Percentiles rank a stretch among this genome's conserved stretches.
Conservation (phyloP, 2,113 vertebrate species). For the Pluvianellus socialis region DNA sequence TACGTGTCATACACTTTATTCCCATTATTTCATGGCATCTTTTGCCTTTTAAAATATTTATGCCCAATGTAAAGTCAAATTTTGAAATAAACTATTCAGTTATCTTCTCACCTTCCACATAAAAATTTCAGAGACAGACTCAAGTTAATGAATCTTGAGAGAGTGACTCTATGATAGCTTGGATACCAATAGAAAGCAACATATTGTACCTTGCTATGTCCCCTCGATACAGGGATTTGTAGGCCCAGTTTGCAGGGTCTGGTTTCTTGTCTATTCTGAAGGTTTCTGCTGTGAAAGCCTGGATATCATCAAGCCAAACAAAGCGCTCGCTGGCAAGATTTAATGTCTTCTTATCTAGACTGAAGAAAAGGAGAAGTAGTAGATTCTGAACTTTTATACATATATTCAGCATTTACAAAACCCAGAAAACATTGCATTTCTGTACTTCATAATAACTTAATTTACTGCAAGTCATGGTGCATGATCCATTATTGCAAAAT, state of each 20-base stretch:
- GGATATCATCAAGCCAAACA: constrained; percentile 89
- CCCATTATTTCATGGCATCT: not conserved
- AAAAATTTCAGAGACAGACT: not conserved
- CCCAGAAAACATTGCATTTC: not conserved
- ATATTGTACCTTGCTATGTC: constrained; percentile 85
- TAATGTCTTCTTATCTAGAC: constrained; percentile 54
- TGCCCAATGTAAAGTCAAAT: not conserved
- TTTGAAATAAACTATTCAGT: not conserved
- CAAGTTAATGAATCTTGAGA: not conserved
- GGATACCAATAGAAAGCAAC: not conserved
- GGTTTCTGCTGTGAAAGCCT: constrained; percentile 64
- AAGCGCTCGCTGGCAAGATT: constrained; percentile 6
- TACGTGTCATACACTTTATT: not conserved
- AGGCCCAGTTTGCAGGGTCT: constrained; percentile 93
- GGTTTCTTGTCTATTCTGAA: constrained; percentile 89
- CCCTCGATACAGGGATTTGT: constrained; percentile 92
- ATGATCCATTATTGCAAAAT: not conserved
- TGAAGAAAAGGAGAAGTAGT: not conserved
- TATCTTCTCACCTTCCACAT: not conserved
- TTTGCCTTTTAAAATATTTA: not conserved
- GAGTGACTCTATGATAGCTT: not conserved
- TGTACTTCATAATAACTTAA: not conserved
- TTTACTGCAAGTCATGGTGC: not conserved
- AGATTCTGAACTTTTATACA: not conserved
- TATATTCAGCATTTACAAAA: not conserved